Evolutionary conservation across 2,113 vertebrate species (phyloP), one percentile per base, ranked within the genome.

Genomic region (Rhipidura dahli): DNA sequence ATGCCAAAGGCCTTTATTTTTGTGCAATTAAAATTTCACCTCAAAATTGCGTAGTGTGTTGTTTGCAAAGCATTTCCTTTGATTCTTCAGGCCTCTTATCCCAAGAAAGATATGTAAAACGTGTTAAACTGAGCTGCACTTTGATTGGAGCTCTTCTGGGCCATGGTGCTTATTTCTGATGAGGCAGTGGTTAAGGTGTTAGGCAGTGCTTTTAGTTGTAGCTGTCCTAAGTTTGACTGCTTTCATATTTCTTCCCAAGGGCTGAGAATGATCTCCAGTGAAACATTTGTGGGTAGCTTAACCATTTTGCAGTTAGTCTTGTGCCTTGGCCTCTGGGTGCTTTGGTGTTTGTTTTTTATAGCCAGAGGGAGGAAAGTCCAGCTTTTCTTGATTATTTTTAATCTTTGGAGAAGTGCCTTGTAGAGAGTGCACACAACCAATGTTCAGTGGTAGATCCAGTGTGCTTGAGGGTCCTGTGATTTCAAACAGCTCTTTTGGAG

Each of bases 1-100:
- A 86, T 26, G 51, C 71, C 76, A 51, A 94, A 88, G 82, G 68
- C 64, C 54, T 96, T 95, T 83, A 69, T 87, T 95, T 96, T 70
- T 83, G n/a, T 92, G 79, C 85, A 93, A 88, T 90, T 94, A 90
- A 90, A 83, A 77, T 95, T 70, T 94, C 63, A 73, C 59, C 42
- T 91, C 6, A 1, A 23, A 90, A 59, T 88, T 95, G 47, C 20
- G 0, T 19, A 47, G 47, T 13, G 33, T 66, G 56, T 86, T 95
- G 68, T 93, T 93, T 88, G 30, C 59, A 33, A 23, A 47, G 66
- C 42, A 4, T 88, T 77, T 94, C 19, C 27, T 77, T 77, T 86
- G 42, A 45, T 77, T 88, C 54, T 72, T 81, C 69, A 61, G 17
- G 57, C 9, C 0, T 51, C 61, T 57, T 72, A 56, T 20, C 15